Base-by-base conservation (phyloP, 2,113 vertebrate genomes). In the Sporophila hypoxantha region DNA sequence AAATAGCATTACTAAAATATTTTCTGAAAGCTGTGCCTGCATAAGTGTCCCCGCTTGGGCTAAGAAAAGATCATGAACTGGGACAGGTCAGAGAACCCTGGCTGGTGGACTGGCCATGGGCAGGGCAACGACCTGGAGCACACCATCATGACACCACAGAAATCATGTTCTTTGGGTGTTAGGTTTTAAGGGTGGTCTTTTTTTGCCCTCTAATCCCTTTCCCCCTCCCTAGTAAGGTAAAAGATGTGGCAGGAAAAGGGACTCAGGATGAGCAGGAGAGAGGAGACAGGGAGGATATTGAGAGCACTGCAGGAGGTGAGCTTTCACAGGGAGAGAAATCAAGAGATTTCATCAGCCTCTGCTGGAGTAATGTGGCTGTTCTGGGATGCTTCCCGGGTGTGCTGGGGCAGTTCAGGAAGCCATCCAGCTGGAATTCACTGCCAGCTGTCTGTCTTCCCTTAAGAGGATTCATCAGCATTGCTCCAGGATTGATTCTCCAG, bases 221-320 rank as follows among this genome's bases (percentile, higher is more conserved):
- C 20, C 14, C 25, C 7, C 32, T 85, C 80, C 70, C 41, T 17
- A 68, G 34, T 25, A 65, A 76, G 88, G 88, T 89, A 88, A 76
- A 91, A 88, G 83, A 26, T 1, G 1, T 32, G 37, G 83, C 90
- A 90, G 78, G 46, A 91, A 89, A 93, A 91, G 86, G 30, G 81
- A 81, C 32, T 69, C 34, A 75, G 53, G 67, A 73, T 53, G 46
- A 89, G 76, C 66, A 62, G 56, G 65, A 13, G 36, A 69, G 42
- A 53, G 29, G 41, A 41, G 64, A 59, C 14, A 56, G 20, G 53
- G 59, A 75, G 59, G 81, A 78, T 61, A 70, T n/a, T 14, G 34
- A 60, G 67, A 52, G 78, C 3, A 22, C 62, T 71, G 68, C 66
- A 77, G 66, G 65, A 85, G 76, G 10, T 32, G 46, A 81, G 57